These are phyloP conservation scores for Nothocercus nigrocapillus DNA, from an alignment of 2,113 vertebrate genomes.

Conservation along the genomic window DNA sequence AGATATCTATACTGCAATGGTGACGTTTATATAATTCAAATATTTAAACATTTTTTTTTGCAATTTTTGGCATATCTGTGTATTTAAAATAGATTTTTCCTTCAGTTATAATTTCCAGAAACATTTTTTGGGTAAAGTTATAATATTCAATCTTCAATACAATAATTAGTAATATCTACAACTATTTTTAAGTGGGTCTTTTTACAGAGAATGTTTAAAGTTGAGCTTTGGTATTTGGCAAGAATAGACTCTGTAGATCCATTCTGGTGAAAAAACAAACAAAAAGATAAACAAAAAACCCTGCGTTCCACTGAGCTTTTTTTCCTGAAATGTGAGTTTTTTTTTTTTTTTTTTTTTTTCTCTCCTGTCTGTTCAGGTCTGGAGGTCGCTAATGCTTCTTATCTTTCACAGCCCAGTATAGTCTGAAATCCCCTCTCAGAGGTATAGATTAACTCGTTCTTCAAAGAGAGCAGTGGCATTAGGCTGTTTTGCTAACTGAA, in stretches of 20 bases:
- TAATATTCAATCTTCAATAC: not conserved
- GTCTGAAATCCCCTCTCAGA: conserved; percentile 14
- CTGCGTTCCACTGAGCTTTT: not conserved
- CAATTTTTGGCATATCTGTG: not conserved
- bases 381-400: not conserved
- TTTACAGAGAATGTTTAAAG: not conserved
- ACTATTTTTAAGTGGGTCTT: not conserved
- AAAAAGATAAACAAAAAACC: not conserved
- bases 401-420: not conserved
- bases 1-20: not conserved
- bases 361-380: not conserved
- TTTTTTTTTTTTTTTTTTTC: not conserved
- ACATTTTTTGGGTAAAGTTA: not conserved
- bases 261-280: not conserved
- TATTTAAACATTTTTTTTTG: not conserved
- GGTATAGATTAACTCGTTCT: conserved; percentile 12
- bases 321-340: not conserved
- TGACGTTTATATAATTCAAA: not conserved
- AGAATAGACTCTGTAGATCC: not conserved
- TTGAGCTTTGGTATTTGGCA: not conserved
- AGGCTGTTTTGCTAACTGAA: conserved; percentile 26
- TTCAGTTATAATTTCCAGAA: not conserved
- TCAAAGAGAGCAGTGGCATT: conserved; percentile 15
- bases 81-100: not conserved
- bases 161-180: not conserved